phyloP scores from a whole-genome alignment of 1,140 invertebrate genomes.

The Stratiolaelaps scimitus region DNA sequence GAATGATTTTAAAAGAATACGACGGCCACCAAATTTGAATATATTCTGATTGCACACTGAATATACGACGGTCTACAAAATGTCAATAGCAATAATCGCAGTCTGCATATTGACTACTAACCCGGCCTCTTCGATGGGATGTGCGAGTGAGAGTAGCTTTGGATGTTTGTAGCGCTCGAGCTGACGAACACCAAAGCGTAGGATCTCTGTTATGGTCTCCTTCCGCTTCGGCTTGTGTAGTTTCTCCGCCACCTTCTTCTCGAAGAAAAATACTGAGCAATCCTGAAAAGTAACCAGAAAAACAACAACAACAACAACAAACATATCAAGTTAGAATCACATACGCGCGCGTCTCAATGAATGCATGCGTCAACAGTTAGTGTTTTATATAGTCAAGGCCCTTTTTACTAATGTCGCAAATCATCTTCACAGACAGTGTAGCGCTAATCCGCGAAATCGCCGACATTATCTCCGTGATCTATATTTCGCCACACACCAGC shows the following conservation, averaged over 20 bases:
- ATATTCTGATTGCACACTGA: slow-evolving; percentile 21
- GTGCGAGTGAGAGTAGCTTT: slow-evolving; percentile 55
- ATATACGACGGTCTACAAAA: background rate
- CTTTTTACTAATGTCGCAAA: too few relatives aligned
- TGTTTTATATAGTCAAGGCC: too few relatives aligned
- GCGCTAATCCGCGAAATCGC: too few relatives aligned
- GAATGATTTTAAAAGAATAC: too few relatives aligned
- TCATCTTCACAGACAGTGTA: too few relatives aligned
- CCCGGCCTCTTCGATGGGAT: slow-evolving; percentile 46
- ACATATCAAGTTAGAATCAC: background rate
- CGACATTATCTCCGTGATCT: too few relatives aligned
- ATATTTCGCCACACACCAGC: too few relatives aligned
- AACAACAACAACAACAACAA: slow-evolving; percentile 18
- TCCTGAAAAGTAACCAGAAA: slow-evolving; percentile 56
- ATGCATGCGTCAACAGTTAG: slow-evolving; percentile 1
- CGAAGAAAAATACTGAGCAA: slow-evolving; percentile 86
- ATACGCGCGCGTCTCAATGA: slow-evolving; percentile 1
- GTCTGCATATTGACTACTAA: slow-evolving; percentile 38
- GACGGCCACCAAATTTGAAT: background rate
- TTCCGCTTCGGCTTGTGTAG: slow-evolving; percentile 82
- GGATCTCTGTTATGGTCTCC: slow-evolving; percentile 75
- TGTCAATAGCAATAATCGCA: background rate
- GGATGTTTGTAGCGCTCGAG: slow-evolving; percentile 75
- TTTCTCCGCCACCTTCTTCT: slow-evolving; percentile 83
- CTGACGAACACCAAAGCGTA: slow-evolving; percentile 64